These are phyloP conservation scores for Esox niger DNA, from an alignment of 2,113 vertebrate species.

Conservation along the genomic window DNA sequence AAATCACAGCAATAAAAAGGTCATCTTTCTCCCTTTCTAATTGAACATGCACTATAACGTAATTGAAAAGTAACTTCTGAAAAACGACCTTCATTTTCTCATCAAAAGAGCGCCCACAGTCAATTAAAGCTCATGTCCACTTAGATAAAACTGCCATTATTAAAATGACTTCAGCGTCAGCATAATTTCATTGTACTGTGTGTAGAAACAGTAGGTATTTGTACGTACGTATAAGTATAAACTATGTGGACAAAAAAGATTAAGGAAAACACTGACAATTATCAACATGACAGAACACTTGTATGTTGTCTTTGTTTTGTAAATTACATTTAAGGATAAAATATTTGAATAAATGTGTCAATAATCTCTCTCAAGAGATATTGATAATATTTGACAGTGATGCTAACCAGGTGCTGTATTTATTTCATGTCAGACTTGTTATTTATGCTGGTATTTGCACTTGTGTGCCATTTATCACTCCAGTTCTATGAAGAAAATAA, in stretches of 20 bases:
- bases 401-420: slow-evolving; percentile 75
- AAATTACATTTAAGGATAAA: slow-evolving; percentile 64
- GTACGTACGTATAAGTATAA: slow-evolving; percentile 80
- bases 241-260: slow-evolving; percentile 73
- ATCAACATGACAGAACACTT: slow-evolving; percentile 59
- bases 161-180: slow-evolving; percentile 66
- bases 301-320: slow-evolving; percentile 78
- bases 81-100: slow-evolving; percentile 24
- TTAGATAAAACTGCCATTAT: not conserved
- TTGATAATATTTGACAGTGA: slow-evolving; percentile 76
- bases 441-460: slow-evolving; percentile 53
- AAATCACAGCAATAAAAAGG: not conserved
- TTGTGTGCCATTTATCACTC: slow-evolving; percentile 53
- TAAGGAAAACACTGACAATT: slow-evolving; percentile 54
- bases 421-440: slow-evolving; percentile 69
- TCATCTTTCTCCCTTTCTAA: not conserved
- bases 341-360: slow-evolving; percentile 60
- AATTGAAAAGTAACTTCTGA: not conserved
- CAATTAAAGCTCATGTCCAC: slow-evolving; percentile 46
- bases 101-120: slow-evolving; percentile 44
- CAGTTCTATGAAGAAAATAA: slow-evolving; percentile 57
- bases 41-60: not conserved
- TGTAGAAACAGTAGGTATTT: slow-evolving; percentile 90
- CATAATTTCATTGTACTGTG: slow-evolving; percentile 76
- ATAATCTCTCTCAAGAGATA: slow-evolving; percentile 69